A percentile compares a stretch with the other conserved stretches of the same genome.
phyloP scores from a whole-genome alignment of 2,888 invertebrate species.

The Gari tellinella region DNA sequence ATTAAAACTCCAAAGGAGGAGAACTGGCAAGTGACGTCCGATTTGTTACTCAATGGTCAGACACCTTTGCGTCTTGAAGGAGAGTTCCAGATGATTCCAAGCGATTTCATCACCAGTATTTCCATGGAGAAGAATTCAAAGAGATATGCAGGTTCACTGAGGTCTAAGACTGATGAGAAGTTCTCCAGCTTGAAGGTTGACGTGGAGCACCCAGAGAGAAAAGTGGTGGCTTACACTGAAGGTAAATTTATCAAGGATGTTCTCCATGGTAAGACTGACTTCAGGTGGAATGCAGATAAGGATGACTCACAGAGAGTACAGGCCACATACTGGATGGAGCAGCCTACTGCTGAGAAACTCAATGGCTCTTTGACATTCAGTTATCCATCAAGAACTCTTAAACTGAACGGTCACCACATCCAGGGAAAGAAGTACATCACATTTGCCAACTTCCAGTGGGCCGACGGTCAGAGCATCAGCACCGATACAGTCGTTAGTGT shows the following conservation, averaged over 20 bases:
- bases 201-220: constrained; percentile 56
- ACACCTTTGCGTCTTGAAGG: constrained; percentile 57
- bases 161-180: constrained; percentile 30
- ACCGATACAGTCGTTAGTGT: constrained; percentile 21
- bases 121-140: constrained; percentile 40
- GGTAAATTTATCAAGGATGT: constrained; percentile 36
- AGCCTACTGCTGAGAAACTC: constrained; percentile 38
- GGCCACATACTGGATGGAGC: constrained; percentile 47
- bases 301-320: constrained; percentile 37
- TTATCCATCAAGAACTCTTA: constrained; percentile 52
- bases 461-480: constrained; percentile 30
- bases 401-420: constrained; percentile 54
- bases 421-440: constrained; percentile 43
- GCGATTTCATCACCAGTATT: constrained; percentile 45
- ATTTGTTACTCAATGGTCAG: constrained; percentile 52
- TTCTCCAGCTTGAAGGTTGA: constrained; percentile 53
- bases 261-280: constrained; percentile 44
- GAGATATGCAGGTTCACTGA: constrained; percentile 36
- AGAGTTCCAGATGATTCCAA: constrained; percentile 47
- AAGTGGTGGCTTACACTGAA: constrained; percentile 50
- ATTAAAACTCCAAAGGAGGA: constrained; percentile 32
- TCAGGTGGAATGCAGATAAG: constrained; percentile 67
- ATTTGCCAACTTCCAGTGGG: constrained; percentile 64
- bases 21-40: constrained; percentile 53
- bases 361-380: constrained; percentile 50